These are phyloP conservation scores for Pluvialis apricaria DNA, from an alignment of 2,113 vertebrate genomes.

Conservation along the genomic window DNA sequence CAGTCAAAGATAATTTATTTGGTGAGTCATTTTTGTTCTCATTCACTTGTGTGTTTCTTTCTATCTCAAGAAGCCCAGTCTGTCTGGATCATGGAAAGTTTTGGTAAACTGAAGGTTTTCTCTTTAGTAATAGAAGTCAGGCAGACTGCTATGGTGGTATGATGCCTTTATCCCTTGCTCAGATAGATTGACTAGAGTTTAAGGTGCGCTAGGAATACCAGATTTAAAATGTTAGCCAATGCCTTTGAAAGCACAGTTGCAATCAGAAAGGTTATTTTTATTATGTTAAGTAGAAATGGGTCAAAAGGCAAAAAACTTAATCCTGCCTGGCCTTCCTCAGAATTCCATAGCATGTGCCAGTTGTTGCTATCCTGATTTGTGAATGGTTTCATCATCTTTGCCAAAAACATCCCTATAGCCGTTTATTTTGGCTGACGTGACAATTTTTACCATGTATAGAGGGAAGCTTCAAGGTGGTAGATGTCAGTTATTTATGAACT, in stretches of 20 bases:
- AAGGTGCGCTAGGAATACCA: background rate
- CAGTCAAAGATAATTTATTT: background rate
- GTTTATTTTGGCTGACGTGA: background rate
- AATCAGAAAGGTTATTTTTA: background rate
- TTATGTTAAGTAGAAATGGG: background rate
- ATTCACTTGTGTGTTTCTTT: background rate
- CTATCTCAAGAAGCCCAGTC: background rate
- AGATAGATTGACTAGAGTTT: background rate
- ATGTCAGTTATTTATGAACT: background rate
- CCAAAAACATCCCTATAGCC: background rate
- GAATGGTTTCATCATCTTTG: background rate
- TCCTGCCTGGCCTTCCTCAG: background rate
- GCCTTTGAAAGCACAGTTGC: background rate
- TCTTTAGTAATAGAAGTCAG: background rate
- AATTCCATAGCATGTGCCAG: background rate
- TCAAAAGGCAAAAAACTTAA: background rate
- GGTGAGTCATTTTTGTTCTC: background rate
- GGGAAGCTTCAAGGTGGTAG: background rate
- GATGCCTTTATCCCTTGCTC: background rate
- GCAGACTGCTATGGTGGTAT: background rate
- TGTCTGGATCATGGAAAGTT: background rate
- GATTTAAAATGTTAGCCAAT: background rate
- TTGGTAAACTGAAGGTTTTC: background rate
- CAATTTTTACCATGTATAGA: background rate
- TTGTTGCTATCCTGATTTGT: background rate